Evolutionary conservation across 2,888 invertebrate genomes (phyloP).

Genomic region (Parnassius mnemosyne): DNA sequence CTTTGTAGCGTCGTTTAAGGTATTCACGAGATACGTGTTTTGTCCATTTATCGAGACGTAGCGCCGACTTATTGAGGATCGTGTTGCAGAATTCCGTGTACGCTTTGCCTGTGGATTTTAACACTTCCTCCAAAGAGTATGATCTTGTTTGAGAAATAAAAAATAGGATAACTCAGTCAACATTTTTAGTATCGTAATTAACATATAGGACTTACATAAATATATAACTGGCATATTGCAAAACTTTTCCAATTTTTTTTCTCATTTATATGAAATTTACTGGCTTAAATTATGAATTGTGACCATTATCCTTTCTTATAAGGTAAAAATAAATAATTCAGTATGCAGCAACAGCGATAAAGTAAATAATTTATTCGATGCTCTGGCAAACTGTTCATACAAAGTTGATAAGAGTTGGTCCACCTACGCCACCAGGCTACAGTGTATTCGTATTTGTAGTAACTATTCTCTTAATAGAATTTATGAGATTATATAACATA

Average conservation of each 20-base stretch:
- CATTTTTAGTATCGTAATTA: no score
- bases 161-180: no score
- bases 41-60: constrained; percentile 17
- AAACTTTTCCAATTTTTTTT: no score
- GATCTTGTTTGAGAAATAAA: no score
- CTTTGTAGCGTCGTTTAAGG: constrained; percentile 26
- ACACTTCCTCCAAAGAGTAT: constrained; percentile 10
- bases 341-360: background rate
- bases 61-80: constrained; percentile 39
- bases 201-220: no score
- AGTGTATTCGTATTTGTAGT: constrained; percentile 30
- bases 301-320: no score
- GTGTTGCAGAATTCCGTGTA: constrained; percentile 55
- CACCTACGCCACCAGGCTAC: constrained; percentile 48
- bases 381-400: constrained; percentile 7
- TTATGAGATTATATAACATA: constrained; percentile 45
- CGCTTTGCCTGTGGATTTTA: constrained; percentile 41
- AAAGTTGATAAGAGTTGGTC: constrained; percentile 26
- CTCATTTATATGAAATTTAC: no score
- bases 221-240: no score
- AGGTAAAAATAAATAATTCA: constrained; percentile 19
- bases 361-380: constrained; percentile 2
- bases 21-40: constrained; percentile 25
- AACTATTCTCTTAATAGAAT: constrained; percentile 24
- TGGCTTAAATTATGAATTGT: no score